Conservation (phyloP, 2,113 vertebrate species). For the Sitta europaea region DNA sequence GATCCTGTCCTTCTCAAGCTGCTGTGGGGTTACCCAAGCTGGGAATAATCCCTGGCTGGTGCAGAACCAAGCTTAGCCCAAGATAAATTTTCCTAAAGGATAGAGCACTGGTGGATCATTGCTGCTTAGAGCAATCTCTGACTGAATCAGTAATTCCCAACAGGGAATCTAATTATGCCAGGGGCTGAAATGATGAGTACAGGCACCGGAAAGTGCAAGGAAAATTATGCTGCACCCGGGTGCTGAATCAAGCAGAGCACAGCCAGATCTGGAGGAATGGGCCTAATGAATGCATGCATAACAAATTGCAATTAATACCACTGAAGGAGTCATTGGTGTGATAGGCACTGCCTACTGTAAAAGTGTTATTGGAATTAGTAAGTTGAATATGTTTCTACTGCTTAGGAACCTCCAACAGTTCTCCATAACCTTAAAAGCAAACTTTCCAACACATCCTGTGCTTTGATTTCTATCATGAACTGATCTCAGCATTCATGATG, state of each 20-base stretch:
- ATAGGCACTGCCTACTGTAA: background rate
- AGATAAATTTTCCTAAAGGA: background rate
- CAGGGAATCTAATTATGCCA: constrained; percentile 3
- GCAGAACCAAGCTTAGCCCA: background rate
- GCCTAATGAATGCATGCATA: constrained; percentile 14
- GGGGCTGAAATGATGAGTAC: background rate
- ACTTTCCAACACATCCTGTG: accelerated
- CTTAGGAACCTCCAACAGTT: background rate
- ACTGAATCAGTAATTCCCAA: background rate
- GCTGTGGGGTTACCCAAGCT: background rate
- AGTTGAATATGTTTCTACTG: background rate
- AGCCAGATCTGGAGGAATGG: background rate
- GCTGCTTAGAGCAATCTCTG: background rate
- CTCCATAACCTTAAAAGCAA: background rate
- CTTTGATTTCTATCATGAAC: background rate
- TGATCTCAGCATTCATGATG: background rate
- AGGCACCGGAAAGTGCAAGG: background rate
- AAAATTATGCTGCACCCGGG: background rate
- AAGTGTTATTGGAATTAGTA: background rate
- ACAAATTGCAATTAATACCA: constrained; percentile 20
- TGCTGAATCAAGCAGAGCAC: constrained; percentile 24
- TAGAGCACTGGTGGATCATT: background rate
- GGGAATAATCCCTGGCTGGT: background rate
- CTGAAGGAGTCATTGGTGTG: background rate
- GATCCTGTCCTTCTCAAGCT: background rate